These are phyloP conservation scores for Actias luna DNA, from an alignment of 2,888 invertebrate species.

Conservation along the genomic window DNA sequence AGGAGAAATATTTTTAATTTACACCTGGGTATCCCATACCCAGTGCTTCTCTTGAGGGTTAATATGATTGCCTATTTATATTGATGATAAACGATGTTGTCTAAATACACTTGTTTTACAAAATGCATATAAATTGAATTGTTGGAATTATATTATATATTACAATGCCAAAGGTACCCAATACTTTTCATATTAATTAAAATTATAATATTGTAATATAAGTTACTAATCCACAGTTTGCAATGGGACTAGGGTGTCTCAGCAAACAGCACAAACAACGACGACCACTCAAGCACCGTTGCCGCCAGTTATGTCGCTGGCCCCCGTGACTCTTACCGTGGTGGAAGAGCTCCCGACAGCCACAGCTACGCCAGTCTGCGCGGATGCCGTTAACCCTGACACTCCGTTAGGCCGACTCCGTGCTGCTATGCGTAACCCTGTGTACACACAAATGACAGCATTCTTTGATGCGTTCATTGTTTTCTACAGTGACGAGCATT, in stretches of 20 bases:
- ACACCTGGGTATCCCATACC: too few relatives aligned
- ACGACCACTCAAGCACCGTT: slow-evolving; percentile 35
- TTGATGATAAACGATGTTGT: too few relatives aligned
- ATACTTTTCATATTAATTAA: too few relatives aligned
- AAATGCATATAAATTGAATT: too few relatives aligned
- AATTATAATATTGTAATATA: too few relatives aligned
- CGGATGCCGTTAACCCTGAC: slow-evolving; percentile 48
- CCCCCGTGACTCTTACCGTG: slow-evolving; percentile 43
- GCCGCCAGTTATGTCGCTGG: slow-evolving; percentile 29
- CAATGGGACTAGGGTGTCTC: slow-evolving; percentile 40
- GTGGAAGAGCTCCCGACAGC: slow-evolving; percentile 45
- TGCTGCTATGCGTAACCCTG: slow-evolving; percentile 71
- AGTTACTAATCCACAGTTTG: slow-evolving; percentile 44
- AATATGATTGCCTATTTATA: too few relatives aligned
- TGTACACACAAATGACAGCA: slow-evolving; percentile 60
- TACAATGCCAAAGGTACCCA: too few relatives aligned
- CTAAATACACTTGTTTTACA: too few relatives aligned
- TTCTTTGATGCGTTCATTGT: slow-evolving; percentile 87
- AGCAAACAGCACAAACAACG: slow-evolving; percentile 32
- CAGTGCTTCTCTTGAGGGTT: too few relatives aligned
- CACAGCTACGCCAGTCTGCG: slow-evolving; percentile 45
- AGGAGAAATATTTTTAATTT: too few relatives aligned
- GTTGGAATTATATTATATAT: too few relatives aligned
- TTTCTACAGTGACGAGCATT: slow-evolving; percentile 91
- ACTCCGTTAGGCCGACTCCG: slow-evolving; percentile 67